phyloP scores from a whole-genome alignment of 2,888 invertebrate genomes.

The Steinernema scapterisci region DNA sequence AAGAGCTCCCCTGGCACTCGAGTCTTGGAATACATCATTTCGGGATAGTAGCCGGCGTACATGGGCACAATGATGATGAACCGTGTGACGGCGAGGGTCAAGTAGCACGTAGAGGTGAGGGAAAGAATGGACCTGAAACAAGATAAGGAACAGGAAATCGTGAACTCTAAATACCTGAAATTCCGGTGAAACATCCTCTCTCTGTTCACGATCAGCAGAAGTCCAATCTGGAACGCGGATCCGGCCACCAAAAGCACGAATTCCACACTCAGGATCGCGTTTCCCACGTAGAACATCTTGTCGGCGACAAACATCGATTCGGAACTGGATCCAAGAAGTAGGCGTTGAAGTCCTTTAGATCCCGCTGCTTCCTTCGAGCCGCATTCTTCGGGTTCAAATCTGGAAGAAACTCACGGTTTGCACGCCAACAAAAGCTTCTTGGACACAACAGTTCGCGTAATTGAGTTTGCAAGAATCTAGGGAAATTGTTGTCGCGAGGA shows the following conservation, averaged over 20 bases:
- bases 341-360: not conserved
- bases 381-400: not conserved
- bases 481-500: too few relatives aligned
- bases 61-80: not conserved
- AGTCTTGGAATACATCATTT: not conserved
- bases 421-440: too few relatives aligned
- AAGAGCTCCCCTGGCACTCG: not conserved
- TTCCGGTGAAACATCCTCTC: not conserved
- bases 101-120: not conserved
- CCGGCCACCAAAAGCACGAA: not conserved
- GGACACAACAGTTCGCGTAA: too few relatives aligned
- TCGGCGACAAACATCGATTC: not conserved
- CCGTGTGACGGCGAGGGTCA: not conserved
- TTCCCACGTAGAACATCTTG: not conserved
- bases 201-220: not conserved
- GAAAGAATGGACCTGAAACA: not conserved
- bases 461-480: too few relatives aligned
- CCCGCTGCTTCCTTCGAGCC: not conserved
- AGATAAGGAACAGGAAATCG: too few relatives aligned
- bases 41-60: slow-evolving; percentile 23
- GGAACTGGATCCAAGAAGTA: not conserved
- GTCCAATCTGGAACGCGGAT: not conserved
- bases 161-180: too few relatives aligned
- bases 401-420: not conserved
- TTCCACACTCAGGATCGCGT: not conserved